These are phyloP conservation scores for Boleophthalmus pectinirostris DNA, from an alignment of 2,113 vertebrate genomes.

Conservation along the genomic window DNA sequence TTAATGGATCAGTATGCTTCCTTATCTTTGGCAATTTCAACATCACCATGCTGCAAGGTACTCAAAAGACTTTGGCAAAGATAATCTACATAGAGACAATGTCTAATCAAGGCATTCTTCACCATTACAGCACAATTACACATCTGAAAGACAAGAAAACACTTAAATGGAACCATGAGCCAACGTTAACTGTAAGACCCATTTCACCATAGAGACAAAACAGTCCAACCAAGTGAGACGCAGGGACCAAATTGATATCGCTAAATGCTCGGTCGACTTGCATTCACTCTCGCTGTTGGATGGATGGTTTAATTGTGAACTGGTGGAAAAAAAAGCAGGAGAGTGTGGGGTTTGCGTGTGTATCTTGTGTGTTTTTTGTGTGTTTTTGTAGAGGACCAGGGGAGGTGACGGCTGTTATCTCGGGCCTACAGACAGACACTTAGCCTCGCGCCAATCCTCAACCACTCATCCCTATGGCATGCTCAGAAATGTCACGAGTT, in stretches of 20 bases:
- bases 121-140: constrained; percentile 55
- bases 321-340: constrained; percentile 32
- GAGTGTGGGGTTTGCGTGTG: constrained; percentile 13
- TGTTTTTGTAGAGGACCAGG: constrained; percentile 37
- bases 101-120: constrained; percentile 29
- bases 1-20: constrained; percentile 22
- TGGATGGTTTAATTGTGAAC: constrained; percentile 68
- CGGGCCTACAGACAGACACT: constrained; percentile 71
- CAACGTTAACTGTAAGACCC: constrained; percentile 48
- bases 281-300: constrained; percentile 53
- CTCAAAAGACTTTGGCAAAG: constrained; percentile 40
- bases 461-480: constrained; percentile 63
- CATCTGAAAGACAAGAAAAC: constrained; percentile 45
- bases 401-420: constrained; percentile 72
- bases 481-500: constrained; percentile 73
- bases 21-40: constrained; percentile 24
- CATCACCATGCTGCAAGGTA: constrained; percentile 27
- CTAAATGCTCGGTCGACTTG: constrained; percentile 53
- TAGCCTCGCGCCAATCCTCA: constrained; percentile 65
- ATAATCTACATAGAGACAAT: constrained; percentile 52
- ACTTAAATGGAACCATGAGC: constrained; percentile 38
- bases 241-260: constrained; percentile 60
- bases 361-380: constrained; percentile 21
- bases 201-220: constrained; percentile 54
- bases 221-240: constrained; percentile 42